phyloP scores from a whole-genome alignment of 2,113 vertebrate species.

The Myotis lucifugus region DNA sequence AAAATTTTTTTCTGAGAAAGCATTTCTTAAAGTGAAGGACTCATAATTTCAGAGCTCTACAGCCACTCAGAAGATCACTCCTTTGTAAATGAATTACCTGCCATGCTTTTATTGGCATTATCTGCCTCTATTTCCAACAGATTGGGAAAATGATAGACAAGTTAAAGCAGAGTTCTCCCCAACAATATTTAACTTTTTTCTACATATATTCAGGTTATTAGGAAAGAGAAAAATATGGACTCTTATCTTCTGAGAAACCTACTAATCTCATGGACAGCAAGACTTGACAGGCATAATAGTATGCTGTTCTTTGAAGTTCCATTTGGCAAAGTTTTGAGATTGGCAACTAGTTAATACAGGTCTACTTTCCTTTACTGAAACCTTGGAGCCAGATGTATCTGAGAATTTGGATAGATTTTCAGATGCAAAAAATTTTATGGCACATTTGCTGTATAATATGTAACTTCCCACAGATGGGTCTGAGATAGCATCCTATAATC shows the following conservation, averaged over 20 bases:
- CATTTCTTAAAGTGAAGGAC: neutral
- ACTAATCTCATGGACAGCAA: neutral
- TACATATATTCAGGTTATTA: neutral
- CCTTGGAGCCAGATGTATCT: neutral
- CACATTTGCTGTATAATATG: neutral
- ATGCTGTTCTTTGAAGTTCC: neutral
- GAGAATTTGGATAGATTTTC: neutral
- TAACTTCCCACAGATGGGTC: neutral
- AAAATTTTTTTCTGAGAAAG: neutral
- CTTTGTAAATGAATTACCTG: neutral
- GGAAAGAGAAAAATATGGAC: neutral
- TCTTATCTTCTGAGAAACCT: neutral
- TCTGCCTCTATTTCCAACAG: neutral
- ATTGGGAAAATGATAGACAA: neutral
- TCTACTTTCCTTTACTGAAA: neutral
- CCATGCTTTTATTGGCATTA: neutral
- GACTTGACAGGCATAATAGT: neutral
- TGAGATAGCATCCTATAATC: neutral
- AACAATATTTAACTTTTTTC: neutral
- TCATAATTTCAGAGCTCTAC: neutral
- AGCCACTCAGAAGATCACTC: neutral
- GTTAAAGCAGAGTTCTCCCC: neutral
- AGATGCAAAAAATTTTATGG: neutral
- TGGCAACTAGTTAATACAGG: neutral
- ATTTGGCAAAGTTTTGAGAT: neutral